Evolutionary conservation across 2,113 vertebrate species (phyloP), one percentile per base, ranked within the genome.

Genomic region (Rhinichthys klamathensis): DNA sequence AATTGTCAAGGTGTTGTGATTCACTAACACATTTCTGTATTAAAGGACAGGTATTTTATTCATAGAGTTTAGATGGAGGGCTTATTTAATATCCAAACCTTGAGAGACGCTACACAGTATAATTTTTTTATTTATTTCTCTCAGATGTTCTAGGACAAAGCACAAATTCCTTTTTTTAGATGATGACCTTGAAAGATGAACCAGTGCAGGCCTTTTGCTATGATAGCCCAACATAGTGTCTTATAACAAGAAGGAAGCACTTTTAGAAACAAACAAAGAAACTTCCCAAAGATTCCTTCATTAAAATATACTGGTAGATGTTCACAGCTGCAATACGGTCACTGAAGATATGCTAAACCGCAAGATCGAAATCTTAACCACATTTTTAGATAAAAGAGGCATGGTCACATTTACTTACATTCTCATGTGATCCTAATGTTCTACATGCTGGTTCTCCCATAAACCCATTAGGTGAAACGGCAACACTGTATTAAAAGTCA

Each of bases 201-300:
- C 41, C 70, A 61, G n/a, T 61, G 9, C 23, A 25, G n/a, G 70
- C 41, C 38, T 72, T 21, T 72, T 44, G 23, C 23, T 73, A 73
- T 73, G 12, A 73, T 16, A 41, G 67, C 35, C 67, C 9, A 38
- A 41, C 8, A 15, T n/a, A 46, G 70, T 46, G 38, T 73, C 70
- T 73, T 73, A 25, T 25, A 73, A 46, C 38, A 25, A 72, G 23
- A 72, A 72, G 69, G 38, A 72, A 73, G 70, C 38, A 73, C 70
- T 25, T 73, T 73, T 13, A 73, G 70, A 12, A 73, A 72, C 11
- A 23, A 44, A 72, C 6, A 73, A 46, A 73, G 9, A 44, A 72
- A 23, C 41, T 38, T 38, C 18, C 41, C 23, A 46, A 46, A 46
- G 41, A 27, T 73, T 46, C 12, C 23, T 46, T 46, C 38, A 46